Conservation (phyloP, 1,140 invertebrate species). For the Cydia strobilella region DNA sequence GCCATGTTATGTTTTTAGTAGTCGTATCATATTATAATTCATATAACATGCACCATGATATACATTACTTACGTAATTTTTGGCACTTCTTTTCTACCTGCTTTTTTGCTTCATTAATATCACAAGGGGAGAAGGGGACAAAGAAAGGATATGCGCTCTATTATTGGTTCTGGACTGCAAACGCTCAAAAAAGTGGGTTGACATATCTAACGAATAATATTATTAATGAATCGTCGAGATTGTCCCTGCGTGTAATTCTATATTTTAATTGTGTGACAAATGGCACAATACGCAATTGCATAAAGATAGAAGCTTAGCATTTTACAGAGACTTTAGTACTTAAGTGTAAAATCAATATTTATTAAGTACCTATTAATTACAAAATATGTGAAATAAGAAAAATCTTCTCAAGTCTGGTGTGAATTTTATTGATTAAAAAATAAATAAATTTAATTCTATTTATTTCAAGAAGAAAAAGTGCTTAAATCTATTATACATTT, state of each 20-base stretch:
- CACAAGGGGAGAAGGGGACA: neutral
- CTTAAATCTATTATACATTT: no score
- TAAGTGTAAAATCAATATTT: neutral
- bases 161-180: neutral
- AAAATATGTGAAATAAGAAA: no score
- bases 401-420: no score
- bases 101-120: neutral
- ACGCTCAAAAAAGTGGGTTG: neutral
- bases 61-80: neutral
- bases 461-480: no score
- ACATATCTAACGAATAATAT: neutral
- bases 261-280: slow-evolving; percentile 21
- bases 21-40: no score
- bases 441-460: no score
- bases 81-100: neutral
- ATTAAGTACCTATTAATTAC: no score
- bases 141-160: neutral
- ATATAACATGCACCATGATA: no score
- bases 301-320: slow-evolving; percentile 3
- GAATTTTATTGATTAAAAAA: no score
- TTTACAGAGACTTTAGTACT: neutral
- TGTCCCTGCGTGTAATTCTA: slow-evolving; percentile 26
- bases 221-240: slow-evolving; percentile 21
- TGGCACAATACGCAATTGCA: slow-evolving; percentile 11
- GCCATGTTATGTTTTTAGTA: no score